These are phyloP conservation scores for Tipula unca DNA, from an alignment of 2,888 invertebrate genomes.

Conservation along the genomic window DNA sequence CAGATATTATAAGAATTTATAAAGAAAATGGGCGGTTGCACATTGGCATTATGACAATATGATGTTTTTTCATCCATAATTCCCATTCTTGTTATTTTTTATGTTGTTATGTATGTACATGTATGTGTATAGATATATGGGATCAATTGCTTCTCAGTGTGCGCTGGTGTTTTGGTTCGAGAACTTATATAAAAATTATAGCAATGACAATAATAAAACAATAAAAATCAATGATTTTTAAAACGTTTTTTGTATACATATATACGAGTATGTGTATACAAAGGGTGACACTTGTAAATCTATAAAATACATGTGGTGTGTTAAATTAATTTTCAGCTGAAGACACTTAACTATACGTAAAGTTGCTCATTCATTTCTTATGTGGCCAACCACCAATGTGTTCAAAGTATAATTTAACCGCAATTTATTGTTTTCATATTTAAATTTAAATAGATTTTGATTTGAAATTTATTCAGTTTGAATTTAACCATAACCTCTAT, in stretches of 20 bases:
- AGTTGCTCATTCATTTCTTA: too few species aligned
- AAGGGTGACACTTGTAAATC: neutral
- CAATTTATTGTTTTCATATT: too few species aligned
- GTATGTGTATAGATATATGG: neutral
- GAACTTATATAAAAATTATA: neutral
- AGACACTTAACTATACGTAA: too few species aligned
- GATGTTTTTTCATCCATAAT: neutral
- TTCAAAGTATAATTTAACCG: too few species aligned
- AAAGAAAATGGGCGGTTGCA: constrained; percentile 15
- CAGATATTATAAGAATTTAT: constrained; percentile 14
- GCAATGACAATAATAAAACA: neutral
- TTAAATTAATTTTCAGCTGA: neutral
- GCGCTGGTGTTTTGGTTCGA: neutral
- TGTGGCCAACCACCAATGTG: too few species aligned
- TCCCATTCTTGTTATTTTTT: neutral
- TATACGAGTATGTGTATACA: neutral
- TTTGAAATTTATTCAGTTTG: too few species aligned
- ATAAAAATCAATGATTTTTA: neutral
- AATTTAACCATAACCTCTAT: too few species aligned
- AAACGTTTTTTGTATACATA: neutral
- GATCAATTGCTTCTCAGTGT: neutral
- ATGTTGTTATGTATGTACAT: neutral
- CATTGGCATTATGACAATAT: constrained; percentile 19
- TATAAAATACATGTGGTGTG: neutral
- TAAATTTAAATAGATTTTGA: too few species aligned